Conservation (phyloP, 2,113 vertebrate genomes). For the Syrmaticus mikado region DNA sequence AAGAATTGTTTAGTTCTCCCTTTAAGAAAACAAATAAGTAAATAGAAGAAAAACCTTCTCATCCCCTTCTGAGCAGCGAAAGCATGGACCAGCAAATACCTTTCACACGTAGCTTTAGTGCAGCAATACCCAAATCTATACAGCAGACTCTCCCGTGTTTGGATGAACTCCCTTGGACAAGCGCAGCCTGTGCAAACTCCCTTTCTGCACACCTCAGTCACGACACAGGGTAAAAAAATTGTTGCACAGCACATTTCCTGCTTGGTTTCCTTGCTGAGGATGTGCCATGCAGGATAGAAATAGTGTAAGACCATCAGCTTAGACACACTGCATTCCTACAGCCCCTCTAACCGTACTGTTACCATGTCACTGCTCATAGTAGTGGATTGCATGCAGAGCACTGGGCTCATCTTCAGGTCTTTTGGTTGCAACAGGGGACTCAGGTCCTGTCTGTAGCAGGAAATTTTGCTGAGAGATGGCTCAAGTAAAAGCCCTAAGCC, state of each 20-base stretch:
- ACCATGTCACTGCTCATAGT: background rate
- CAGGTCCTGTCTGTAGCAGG: background rate
- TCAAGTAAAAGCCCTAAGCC: background rate
- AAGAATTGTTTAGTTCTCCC: background rate
- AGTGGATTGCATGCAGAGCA: background rate
- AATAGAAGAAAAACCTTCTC: background rate
- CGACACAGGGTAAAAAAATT: background rate
- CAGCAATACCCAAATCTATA: background rate
- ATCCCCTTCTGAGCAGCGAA: background rate
- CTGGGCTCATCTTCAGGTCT: background rate
- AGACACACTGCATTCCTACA: fast-evolving
- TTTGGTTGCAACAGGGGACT: background rate
- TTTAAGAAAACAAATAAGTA: fast-evolving
- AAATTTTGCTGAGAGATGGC: background rate
- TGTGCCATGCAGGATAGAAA: fast-evolving
- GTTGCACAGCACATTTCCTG: background rate
- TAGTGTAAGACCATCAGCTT: background rate
- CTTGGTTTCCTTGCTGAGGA: background rate
- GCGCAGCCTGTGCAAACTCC: background rate
- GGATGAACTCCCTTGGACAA: background rate
- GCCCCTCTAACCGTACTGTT: background rate
- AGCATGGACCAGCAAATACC: background rate
- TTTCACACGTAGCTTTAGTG: background rate
- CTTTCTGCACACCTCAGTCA: background rate
- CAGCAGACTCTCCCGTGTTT: background rate